Evolutionary conservation across 1,140 invertebrate genomes (phyloP).

Genomic region (Batillaria attramentaria): DNA sequence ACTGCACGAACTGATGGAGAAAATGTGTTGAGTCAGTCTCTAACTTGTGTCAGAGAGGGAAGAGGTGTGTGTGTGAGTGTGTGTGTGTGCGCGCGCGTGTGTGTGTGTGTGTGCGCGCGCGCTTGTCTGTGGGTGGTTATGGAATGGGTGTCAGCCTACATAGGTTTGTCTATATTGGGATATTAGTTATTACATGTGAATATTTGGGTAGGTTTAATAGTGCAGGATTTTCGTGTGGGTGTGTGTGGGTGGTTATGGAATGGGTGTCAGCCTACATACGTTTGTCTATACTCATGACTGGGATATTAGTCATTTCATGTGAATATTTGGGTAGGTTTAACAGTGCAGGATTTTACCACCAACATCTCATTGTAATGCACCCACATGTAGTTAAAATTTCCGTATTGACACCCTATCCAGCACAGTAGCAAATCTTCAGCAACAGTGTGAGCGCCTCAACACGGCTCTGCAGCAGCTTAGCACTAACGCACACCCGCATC

Average conservation of each 20-base stretch:
- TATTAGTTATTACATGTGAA: background rate
- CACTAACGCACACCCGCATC: background rate
- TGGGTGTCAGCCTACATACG: background rate
- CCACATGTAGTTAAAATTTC: background rate
- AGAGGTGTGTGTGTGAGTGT: constrained; percentile 4
- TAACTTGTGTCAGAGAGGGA: background rate
- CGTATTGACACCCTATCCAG: background rate
- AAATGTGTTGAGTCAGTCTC: background rate
- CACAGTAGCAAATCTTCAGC: constrained; percentile 11
- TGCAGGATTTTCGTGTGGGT: background rate
- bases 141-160: background rate
- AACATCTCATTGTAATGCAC: background rate
- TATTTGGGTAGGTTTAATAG: background rate
- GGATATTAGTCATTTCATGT: background rate
- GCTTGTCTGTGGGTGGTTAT: background rate
- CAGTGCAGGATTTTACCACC: background rate
- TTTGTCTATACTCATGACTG: background rate
- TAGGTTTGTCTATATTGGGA: background rate
- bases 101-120: background rate
- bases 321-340: background rate
- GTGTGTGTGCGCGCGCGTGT: background rate
- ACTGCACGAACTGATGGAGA: background rate
- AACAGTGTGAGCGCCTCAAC: constrained; percentile 2
- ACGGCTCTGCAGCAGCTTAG: background rate
- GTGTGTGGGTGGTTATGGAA: background rate